phyloP scores from a whole-genome alignment of 2,113 vertebrate species.

The Nannospalax galili region DNA sequence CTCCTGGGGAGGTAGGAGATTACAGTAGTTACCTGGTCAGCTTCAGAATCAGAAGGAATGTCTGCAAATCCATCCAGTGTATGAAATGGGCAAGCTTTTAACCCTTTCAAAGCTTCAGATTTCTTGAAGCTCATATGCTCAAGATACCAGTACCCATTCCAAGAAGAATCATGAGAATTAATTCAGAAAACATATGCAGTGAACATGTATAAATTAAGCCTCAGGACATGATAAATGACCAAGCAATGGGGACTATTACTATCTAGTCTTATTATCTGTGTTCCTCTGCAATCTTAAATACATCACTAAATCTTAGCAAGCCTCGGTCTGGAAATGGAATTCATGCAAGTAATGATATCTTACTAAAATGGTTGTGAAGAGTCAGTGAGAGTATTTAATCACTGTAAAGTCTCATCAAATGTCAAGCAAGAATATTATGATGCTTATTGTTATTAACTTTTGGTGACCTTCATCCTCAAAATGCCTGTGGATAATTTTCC shows the following conservation, averaged over 20 bases:
- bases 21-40: background rate
- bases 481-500: background rate
- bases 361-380: background rate
- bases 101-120: background rate
- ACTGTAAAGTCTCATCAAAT: background rate
- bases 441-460: background rate
- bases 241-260: background rate
- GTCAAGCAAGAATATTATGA: background rate
- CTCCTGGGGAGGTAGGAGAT: background rate
- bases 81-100: background rate
- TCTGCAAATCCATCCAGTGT: background rate
- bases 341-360: background rate
- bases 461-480: background rate
- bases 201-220: background rate
- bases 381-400: background rate
- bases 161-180: background rate
- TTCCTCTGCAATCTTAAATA: slow-evolving; percentile 1
- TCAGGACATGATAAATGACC: background rate
- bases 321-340: background rate
- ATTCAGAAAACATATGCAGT: background rate
- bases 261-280: background rate
- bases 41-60: background rate
- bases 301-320: background rate
- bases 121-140: background rate
- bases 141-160: background rate